phyloP scores from a whole-genome alignment of 2,888 invertebrate species.

The Hypselothyrea guttata region DNA sequence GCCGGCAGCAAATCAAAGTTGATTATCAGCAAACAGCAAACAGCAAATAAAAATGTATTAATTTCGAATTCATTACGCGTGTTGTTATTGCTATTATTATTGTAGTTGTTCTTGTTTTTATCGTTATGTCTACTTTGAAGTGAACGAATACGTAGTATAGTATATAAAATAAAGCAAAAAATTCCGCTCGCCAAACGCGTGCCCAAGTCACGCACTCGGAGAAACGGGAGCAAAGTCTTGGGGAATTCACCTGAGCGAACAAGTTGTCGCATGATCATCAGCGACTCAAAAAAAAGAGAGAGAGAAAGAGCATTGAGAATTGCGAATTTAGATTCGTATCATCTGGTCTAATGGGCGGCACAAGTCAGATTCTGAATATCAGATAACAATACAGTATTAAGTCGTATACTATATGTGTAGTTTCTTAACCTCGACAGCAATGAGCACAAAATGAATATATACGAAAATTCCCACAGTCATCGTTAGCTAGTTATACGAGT shows the following conservation, averaged over 20 bases:
- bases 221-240: constrained; percentile 40
- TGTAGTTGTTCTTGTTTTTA: constrained; percentile 16
- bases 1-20: constrained; percentile 52
- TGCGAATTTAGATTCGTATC: too few relatives aligned
- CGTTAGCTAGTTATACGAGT: constrained; percentile 22
- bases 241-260: constrained; percentile 36
- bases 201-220: constrained; percentile 61
- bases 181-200: constrained; percentile 51
- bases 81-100: constrained; percentile 39
- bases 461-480: constrained; percentile 21
- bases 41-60: constrained; percentile 61
- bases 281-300: too few relatives aligned
- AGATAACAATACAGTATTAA: background rate
- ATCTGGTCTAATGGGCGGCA: constrained; percentile 36
- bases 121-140: constrained; percentile 9
- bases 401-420: background rate
- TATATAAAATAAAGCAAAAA: constrained; percentile 14
- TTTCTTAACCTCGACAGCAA: background rate
- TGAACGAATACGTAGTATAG: background rate
- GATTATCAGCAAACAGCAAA: constrained; percentile 49
- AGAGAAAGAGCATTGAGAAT: too few relatives aligned
- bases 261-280: constrained; percentile 40
- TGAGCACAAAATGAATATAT: background rate
- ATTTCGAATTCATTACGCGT: constrained; percentile 63
- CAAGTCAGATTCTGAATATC: constrained; percentile 15